Percentiles rank a stretch among this genome's conserved stretches.
These are phyloP conservation scores for Whitmania pigra DNA, from an alignment of 1,140 invertebrate genomes.

Conservation along the genomic window DNA sequence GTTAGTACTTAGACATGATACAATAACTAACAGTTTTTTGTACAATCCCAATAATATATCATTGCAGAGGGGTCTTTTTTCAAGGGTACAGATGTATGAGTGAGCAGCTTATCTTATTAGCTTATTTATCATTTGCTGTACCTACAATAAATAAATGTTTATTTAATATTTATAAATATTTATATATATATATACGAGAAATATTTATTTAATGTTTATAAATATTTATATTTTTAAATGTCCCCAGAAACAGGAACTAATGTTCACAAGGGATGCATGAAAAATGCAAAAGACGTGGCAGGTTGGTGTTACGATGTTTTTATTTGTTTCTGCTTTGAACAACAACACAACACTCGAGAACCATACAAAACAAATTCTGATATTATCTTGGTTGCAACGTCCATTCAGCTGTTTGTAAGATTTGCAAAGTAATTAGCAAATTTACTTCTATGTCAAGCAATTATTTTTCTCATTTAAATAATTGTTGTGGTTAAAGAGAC, in stretches of 20 bases:
- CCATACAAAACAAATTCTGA: not conserved
- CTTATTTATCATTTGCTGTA: not conserved
- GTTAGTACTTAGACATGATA: too few relatives aligned
- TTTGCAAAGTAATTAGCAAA: too few relatives aligned
- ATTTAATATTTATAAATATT: too few relatives aligned
- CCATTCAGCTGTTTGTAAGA: too few relatives aligned
- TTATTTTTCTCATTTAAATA: too few relatives aligned
- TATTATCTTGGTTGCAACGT: not conserved
- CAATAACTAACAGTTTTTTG: too few relatives aligned
- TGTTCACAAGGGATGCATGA: conserved; percentile 41
- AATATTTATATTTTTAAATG: not conserved
- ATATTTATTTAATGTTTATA: too few relatives aligned
- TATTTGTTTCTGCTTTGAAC: not conserved
- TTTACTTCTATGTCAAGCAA: too few relatives aligned
- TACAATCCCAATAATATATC: too few relatives aligned
- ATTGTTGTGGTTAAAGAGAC: too few relatives aligned
- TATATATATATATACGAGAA: too few relatives aligned
- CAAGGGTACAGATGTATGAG: conserved; percentile 24
- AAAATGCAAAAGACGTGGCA: conserved; percentile 28
- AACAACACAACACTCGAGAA: not conserved
- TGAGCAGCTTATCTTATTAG: not conserved
- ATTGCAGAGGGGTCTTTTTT: conserved; percentile 69
- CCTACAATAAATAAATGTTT: too few relatives aligned
- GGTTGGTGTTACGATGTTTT: conserved; percentile 24
- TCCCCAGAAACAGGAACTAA: conserved; percentile 31